Conservation (phyloP, 2,888 invertebrate genomes). For the Clusia tigrina region DNA sequence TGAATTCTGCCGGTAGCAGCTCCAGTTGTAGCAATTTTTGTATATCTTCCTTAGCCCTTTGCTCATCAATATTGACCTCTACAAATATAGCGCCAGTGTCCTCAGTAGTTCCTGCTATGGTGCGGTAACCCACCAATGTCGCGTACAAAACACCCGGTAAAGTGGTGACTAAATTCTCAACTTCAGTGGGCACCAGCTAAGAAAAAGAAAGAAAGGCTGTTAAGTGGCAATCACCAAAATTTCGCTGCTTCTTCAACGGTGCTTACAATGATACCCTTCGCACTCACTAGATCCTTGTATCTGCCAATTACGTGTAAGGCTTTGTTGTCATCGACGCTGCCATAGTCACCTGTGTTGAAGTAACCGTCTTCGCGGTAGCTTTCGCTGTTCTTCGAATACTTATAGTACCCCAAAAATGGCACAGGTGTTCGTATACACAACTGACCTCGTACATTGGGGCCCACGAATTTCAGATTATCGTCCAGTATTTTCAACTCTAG, state of each 20-base stretch:
- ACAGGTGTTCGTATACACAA: conserved; percentile 32
- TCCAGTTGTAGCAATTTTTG: neutral
- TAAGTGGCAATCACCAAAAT: neutral
- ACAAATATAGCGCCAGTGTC: conserved; percentile 36
- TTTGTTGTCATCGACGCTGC: conserved; percentile 31
- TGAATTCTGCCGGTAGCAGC: conserved; percentile 16
- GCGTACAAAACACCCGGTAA: conserved; percentile 27
- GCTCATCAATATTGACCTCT: neutral
- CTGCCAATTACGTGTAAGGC: conserved; percentile 31
- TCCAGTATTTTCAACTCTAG: conserved; percentile 35
- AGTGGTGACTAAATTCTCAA: conserved; percentile 31
- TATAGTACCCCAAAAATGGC: conserved; percentile 33
- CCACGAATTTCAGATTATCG: conserved; percentile 26
- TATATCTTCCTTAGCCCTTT: conserved; percentile 15
- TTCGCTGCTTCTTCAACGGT: neutral
- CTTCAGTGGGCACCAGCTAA: conserved; percentile 34
- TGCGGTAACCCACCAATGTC: conserved; percentile 29
- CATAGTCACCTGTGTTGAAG: conserved; percentile 36
- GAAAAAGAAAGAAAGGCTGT: neutral
- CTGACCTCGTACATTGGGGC: conserved; percentile 31
- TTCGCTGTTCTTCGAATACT: conserved; percentile 16
- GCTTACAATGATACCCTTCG: conserved; percentile 32
- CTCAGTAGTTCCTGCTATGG: neutral
- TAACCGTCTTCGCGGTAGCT: conserved; percentile 27
- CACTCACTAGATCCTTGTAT: conserved; percentile 30